phyloP scores from a whole-genome alignment of 2,888 invertebrate species.

The Cylindroiulus punctatus region DNA sequence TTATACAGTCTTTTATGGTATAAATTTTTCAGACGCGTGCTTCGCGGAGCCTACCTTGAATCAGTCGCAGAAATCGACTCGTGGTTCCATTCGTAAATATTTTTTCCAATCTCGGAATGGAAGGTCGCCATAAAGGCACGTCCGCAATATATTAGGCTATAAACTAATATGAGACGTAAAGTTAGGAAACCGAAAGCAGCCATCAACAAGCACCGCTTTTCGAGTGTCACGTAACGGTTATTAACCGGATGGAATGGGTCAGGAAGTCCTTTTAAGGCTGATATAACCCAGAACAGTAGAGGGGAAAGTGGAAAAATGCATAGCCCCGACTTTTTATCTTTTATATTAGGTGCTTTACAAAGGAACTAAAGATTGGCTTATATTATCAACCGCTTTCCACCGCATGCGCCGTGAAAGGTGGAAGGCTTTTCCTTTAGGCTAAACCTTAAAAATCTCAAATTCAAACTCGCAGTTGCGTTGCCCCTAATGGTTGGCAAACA shows the following conservation, averaged over 20 bases:
- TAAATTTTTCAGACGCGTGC: too few species aligned
- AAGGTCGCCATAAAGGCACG: conserved; percentile 7
- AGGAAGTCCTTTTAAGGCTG: conserved; percentile 10
- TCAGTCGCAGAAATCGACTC: not conserved
- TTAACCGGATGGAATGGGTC: not conserved
- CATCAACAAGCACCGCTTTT: not conserved
- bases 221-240: conserved; percentile 2
- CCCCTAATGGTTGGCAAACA: not conserved
- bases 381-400: not conserved
- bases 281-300: not conserved
- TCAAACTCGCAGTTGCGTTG: not conserved
- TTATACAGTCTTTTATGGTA: too few species aligned
- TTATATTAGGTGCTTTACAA: not conserved
- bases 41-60: not conserved
- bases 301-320: not conserved
- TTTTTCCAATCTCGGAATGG: not conserved
- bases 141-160: not conserved
- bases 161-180: not conserved
- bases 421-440: too few species aligned
- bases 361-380: not conserved
- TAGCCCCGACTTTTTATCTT: not conserved
- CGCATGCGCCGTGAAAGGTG: not conserved
- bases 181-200: not conserved
- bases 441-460: not conserved
- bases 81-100: not conserved